Percentiles rank a stretch among this genome's conserved stretches.
phyloP scores from a whole-genome alignment of 2,888 invertebrate species.

The Escarpia spicata region DNA sequence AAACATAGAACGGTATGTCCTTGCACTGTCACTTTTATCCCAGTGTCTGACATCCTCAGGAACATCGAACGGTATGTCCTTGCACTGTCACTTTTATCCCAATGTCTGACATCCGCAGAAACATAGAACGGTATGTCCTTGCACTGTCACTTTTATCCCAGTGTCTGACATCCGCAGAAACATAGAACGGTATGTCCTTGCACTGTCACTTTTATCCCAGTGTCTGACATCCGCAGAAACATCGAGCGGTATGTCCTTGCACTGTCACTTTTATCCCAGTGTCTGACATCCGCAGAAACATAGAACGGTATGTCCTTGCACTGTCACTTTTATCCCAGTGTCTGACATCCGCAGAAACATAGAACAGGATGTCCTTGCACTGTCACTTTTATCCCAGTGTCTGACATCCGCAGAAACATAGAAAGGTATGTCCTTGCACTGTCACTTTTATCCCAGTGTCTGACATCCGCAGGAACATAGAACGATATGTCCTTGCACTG shows the following conservation, averaged over 20 bases:
- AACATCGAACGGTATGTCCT: conserved; percentile 64
- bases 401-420: conserved; percentile 66
- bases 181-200: conserved; percentile 61
- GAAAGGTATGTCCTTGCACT: conserved; percentile 55
- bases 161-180: conserved; percentile 66
- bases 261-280: conserved; percentile 57
- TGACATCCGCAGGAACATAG: conserved; percentile 66
- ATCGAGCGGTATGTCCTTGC: conserved; percentile 60
- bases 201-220: conserved; percentile 51
- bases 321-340: conserved; percentile 57
- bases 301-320: conserved; percentile 58
- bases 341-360: conserved; percentile 66
- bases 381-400: conserved; percentile 61
- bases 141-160: conserved; percentile 49
- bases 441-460: conserved; percentile 64
- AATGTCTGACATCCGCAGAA: conserved; percentile 65
- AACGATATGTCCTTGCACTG: conserved; percentile 52
- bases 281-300: conserved; percentile 65
- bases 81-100: conserved; percentile 49
- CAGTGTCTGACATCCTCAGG: conserved; percentile 65
- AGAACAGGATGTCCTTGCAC: conserved; percentile 55
- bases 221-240: conserved; percentile 66
- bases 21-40: conserved; percentile 43
- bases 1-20: conserved; percentile 64
- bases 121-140: conserved; percentile 62